phyloP scores from a whole-genome alignment of 2,113 vertebrate species.

The Malurus elegans region DNA sequence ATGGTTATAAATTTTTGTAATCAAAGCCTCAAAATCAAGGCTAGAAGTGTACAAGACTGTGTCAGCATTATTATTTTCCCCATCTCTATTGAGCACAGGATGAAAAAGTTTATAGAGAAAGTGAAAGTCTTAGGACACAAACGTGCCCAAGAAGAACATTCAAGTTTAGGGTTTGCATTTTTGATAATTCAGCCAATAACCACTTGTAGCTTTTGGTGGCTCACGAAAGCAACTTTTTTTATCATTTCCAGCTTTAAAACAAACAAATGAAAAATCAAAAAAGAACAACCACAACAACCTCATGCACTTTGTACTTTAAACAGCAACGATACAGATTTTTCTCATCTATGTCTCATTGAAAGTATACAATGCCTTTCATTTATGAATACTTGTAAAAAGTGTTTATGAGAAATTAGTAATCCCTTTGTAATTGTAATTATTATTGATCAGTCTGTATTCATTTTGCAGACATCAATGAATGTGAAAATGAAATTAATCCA shows the following conservation, averaged over 20 bases:
- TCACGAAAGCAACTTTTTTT: neutral
- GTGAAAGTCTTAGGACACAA: neutral
- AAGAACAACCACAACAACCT: accelerated
- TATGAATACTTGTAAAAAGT: neutral
- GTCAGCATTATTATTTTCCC: neutral
- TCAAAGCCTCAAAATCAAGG: neutral
- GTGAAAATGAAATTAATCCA: conserved; percentile 44
- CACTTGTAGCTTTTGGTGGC: neutral
- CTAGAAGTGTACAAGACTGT: neutral
- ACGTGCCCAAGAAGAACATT: neutral
- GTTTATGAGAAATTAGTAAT: neutral
- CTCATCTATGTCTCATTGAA: neutral
- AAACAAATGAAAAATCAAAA: neutral
- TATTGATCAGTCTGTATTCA: neutral
- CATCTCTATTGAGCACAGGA: neutral
- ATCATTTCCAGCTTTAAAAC: neutral
- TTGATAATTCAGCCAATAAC: neutral
- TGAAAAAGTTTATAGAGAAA: neutral
- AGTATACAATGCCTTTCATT: neutral
- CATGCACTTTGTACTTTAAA: neutral
- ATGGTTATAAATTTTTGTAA: neutral
- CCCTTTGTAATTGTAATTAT: neutral
- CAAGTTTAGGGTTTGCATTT: neutral
- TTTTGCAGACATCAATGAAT: conserved; percentile 75
- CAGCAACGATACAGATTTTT: neutral